Conservation (phyloP, 2,888 invertebrate genomes). For the Rhodophaea formosa region DNA sequence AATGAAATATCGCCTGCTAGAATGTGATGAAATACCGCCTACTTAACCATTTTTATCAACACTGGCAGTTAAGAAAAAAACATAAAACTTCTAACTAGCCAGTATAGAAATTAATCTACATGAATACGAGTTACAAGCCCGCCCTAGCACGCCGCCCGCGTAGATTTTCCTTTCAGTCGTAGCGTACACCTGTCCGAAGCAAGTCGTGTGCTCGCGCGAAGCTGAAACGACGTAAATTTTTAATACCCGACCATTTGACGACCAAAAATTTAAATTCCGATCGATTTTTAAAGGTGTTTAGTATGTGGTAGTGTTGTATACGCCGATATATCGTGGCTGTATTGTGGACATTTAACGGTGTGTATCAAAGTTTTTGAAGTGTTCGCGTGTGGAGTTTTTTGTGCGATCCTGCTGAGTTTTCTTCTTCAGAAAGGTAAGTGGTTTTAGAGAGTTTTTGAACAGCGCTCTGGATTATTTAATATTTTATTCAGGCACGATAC, state of each 20-base stretch:
- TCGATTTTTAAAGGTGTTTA: constrained; percentile 38
- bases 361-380: constrained; percentile 68
- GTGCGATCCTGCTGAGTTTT: constrained; percentile 63
- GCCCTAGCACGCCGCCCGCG: constrained; percentile 29
- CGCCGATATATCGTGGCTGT: constrained; percentile 33
- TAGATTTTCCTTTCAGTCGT: constrained; percentile 39
- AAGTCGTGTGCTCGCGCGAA: constrained; percentile 31
- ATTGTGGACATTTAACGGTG: constrained; percentile 38
- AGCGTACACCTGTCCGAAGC: constrained; percentile 17
- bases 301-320: constrained; percentile 33
- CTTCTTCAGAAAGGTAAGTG: constrained; percentile 60
- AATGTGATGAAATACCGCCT: not conserved
- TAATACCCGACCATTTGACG: constrained; percentile 55
- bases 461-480: too few relatives aligned
- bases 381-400: constrained; percentile 52
- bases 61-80: constrained; percentile 12
- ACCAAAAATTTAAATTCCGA: constrained; percentile 41
- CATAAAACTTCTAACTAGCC: constrained; percentile 5
- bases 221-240: constrained; percentile 59
- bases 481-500: too few relatives aligned
- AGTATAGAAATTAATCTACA: constrained; percentile 16
- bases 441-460: constrained; percentile 3
- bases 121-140: constrained; percentile 11
- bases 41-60: constrained; percentile 3
- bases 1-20: too few relatives aligned